These are phyloP conservation scores for Stenoptilia bipunctidactyla DNA, from an alignment of 2,888 invertebrate genomes.

Conservation along the genomic window DNA sequence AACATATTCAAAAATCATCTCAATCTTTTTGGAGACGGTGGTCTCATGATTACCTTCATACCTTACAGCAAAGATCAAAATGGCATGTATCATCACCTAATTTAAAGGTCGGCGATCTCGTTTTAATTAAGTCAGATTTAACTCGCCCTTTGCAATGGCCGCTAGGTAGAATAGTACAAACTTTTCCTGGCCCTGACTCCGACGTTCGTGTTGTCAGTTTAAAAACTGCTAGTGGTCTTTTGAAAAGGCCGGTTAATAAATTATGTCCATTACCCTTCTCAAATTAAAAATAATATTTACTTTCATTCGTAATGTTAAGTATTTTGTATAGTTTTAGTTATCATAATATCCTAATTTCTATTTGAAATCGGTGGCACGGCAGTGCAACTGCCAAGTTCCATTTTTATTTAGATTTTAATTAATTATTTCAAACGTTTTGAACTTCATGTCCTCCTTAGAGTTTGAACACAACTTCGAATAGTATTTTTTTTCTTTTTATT, in stretches of 20 bases:
- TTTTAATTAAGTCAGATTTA: not conserved
- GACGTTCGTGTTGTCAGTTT: not conserved
- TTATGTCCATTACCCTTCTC: too few relatives aligned
- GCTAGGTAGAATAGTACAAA: not conserved
- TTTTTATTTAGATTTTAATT: too few relatives aligned
- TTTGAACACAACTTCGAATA: too few relatives aligned
- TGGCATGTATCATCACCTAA: not conserved
- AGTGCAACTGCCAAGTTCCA: too few relatives aligned
- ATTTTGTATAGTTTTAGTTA: too few relatives aligned
- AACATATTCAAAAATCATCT: not conserved
- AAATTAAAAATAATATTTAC: too few relatives aligned
- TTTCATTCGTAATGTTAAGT: too few relatives aligned
- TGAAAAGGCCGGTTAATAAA: not conserved
- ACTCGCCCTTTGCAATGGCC: not conserved
- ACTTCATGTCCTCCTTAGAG: too few relatives aligned
- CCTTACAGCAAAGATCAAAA: not conserved
- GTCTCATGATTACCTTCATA: not conserved
- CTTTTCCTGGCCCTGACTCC: not conserved
- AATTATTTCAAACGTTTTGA: too few relatives aligned
- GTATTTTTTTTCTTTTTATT: too few relatives aligned
- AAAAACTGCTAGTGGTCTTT: not conserved
- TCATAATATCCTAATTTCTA: too few relatives aligned
- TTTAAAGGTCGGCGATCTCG: not conserved
- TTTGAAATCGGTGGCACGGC: too few relatives aligned
- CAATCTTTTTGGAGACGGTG: not conserved